Percentiles rank a stretch among this genome's conserved stretches.
phyloP scores from a whole-genome alignment of 2,113 vertebrate genomes.

The Catharus minimus region DNA sequence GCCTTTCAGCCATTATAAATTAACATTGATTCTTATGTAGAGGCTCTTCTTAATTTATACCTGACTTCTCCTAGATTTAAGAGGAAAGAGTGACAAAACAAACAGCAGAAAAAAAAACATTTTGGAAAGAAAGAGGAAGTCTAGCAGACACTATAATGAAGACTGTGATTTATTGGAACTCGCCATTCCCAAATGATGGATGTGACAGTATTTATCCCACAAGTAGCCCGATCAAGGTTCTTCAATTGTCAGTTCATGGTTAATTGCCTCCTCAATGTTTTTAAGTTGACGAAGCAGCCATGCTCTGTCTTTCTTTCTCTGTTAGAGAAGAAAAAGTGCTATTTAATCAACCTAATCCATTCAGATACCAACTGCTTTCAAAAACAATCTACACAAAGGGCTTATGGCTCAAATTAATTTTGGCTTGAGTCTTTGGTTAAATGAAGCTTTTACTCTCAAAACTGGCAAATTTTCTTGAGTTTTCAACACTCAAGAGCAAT shows the following conservation, averaged over 20 bases:
- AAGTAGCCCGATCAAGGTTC: not conserved
- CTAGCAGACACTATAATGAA: not conserved
- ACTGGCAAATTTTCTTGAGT: not conserved
- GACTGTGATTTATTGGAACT: not conserved
- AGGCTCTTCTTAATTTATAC: not conserved
- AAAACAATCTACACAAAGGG: not conserved
- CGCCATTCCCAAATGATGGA: not conserved
- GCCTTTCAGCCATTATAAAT: not conserved
- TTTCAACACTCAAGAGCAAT: not conserved
- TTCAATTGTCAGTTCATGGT: constrained; percentile 76
- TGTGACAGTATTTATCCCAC: not conserved
- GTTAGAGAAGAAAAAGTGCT: not conserved
- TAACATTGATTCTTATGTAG: not conserved
- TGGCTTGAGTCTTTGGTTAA: not conserved
- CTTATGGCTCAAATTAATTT: not conserved
- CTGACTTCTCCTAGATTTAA: not conserved
- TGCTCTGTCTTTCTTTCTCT: constrained; percentile 46
- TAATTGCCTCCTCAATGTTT: constrained; percentile 80
- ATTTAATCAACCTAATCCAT: not conserved
- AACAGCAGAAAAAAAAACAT: not conserved
- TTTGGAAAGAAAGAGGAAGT: not conserved
- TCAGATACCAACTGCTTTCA: not conserved
- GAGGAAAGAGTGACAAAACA: not conserved
- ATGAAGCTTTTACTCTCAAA: not conserved
- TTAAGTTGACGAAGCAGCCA: constrained; percentile 79